phyloP scores from a whole-genome alignment of 2,888 invertebrate species.

The Hybos culiciformis region DNA sequence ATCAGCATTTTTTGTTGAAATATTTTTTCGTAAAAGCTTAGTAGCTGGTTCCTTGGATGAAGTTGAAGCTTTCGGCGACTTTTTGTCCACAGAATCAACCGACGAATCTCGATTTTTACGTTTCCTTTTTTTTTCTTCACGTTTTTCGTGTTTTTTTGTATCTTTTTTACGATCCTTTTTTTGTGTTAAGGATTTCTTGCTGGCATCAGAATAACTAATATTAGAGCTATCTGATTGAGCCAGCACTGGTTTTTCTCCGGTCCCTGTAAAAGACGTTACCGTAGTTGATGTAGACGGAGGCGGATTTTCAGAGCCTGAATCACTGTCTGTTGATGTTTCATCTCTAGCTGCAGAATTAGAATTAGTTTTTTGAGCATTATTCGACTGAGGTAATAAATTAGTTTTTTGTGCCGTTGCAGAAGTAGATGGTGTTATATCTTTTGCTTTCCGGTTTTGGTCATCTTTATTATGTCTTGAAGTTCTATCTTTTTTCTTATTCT shows the following conservation, averaged over 20 bases:
- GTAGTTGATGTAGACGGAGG: not conserved
- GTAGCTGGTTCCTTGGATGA: no score
- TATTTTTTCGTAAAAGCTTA: no score
- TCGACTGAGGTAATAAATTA: not conserved
- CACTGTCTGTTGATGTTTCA: constrained; percentile 32
- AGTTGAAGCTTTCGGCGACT: no score
- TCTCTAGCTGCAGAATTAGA: not conserved
- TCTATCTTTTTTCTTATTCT: constrained; percentile 15
- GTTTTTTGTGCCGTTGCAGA: constrained; percentile 14
- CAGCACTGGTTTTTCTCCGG: no score
- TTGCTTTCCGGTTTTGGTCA: not conserved
- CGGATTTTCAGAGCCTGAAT: constrained; percentile 17
- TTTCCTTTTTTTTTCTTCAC: constrained; percentile 44
- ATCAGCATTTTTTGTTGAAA: not conserved
- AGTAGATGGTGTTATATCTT: constrained; percentile 10
- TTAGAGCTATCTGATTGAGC: constrained; percentile 14
- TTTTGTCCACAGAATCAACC: no score
- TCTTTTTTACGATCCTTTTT: constrained; percentile 43
- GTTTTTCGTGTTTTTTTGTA: constrained; percentile 42
- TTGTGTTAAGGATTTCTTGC: constrained; percentile 26
- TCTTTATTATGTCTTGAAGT: constrained; percentile 16
- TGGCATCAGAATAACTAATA: no score
- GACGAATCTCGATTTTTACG: constrained; percentile 16
- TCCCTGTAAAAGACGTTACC: not conserved
- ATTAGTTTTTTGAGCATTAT: not conserved